phyloP scores from a whole-genome alignment of 53 echinoderm and acorn worm genomes.

The Crossaster papposus region DNA sequence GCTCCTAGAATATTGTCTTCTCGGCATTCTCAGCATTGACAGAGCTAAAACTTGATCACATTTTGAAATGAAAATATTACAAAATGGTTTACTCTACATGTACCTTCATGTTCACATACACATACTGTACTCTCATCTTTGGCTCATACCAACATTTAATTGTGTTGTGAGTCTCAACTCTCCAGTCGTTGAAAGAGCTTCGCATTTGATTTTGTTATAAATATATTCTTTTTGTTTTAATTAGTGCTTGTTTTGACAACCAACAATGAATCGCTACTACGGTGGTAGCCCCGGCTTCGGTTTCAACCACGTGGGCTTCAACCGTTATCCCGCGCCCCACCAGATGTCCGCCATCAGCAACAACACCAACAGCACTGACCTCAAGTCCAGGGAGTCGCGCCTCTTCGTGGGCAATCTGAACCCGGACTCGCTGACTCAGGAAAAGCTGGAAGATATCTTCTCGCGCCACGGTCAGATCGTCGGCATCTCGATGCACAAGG shows the following conservation, averaged over 20 bases:
- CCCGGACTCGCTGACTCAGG: conserved; percentile 74
- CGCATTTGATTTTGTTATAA: not conserved
- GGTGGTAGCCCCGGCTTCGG: conserved; percentile 55
- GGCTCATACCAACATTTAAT: no score
- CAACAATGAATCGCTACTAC: conserved; percentile 61
- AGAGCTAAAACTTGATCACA: no score
- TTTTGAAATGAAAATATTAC: no score
- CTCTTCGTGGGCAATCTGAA: conserved; percentile 96
- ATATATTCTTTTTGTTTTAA: not conserved
- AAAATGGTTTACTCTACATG: no score
- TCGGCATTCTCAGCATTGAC: no score
- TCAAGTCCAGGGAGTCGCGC: conserved; percentile 79
- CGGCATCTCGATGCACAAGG: conserved; percentile 89
- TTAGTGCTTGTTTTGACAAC: not conserved
- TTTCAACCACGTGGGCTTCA: conserved; percentile 37
- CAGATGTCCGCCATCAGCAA: conserved; percentile 67
- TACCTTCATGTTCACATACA: no score
- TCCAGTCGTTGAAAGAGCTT: not conserved
- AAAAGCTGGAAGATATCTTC: conserved; percentile 77
- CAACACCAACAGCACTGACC: conserved; percentile 90
- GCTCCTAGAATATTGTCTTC: no score
- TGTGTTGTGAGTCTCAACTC: not conserved
- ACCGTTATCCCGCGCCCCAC: conserved; percentile 25
- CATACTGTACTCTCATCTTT: no score
- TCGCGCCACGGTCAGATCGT: conserved; percentile 71